These are phyloP conservation scores for Carlito syrichta DNA, from an alignment of 2,113 vertebrate genomes.

Conservation along the genomic window DNA sequence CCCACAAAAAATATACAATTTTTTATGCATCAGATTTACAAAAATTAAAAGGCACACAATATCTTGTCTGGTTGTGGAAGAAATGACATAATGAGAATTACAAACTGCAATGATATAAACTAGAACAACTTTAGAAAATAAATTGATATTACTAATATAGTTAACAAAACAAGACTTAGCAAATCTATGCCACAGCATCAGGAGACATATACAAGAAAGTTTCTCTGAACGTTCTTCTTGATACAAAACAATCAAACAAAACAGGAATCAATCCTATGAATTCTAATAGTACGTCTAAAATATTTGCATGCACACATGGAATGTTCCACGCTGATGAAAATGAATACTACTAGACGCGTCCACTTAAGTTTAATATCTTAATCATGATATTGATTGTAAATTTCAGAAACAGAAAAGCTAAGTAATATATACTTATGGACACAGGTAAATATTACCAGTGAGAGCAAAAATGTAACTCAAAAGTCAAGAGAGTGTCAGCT, in stretches of 20 bases:
- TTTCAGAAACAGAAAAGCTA: neutral
- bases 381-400: neutral
- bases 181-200: neutral
- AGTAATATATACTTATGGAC: neutral
- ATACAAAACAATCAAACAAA: neutral
- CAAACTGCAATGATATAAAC: neutral
- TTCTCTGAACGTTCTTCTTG: neutral
- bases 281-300: neutral
- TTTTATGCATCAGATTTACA: neutral
- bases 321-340: neutral
- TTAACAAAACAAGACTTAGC: neutral
- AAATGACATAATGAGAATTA: neutral
- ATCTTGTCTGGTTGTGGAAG: neutral
- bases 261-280: neutral
- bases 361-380: neutral
- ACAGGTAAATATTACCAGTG: neutral
- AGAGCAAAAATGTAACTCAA: neutral
- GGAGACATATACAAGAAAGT: neutral
- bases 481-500: neutral
- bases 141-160: neutral
- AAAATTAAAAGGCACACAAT: neutral
- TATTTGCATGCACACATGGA: neutral
- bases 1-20: neutral
- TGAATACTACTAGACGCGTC: neutral
- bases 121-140: neutral